Percentiles rank a stretch among this genome's conserved stretches.
phyloP scores from a whole-genome alignment of 2,888 invertebrate genomes.

The Xylota segnis region DNA sequence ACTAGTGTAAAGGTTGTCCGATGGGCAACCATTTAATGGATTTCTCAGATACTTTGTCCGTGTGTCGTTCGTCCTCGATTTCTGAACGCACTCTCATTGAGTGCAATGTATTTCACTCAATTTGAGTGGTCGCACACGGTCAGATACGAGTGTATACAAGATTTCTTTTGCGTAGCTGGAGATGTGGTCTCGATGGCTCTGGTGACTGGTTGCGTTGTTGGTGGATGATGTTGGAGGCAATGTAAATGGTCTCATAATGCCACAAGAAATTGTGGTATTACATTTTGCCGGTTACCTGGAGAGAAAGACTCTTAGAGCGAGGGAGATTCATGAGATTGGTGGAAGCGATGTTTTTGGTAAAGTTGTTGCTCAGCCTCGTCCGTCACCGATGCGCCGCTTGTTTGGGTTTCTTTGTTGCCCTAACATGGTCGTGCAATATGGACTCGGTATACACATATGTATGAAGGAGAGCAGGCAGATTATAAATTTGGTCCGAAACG shows the following conservation, averaged over 20 bases:
- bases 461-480: conserved; percentile 65
- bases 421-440: conserved; percentile 65
- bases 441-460: conserved; percentile 39
- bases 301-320: conserved; percentile 43
- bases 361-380: conserved; percentile 59
- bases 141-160: neutral
- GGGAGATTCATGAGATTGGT: conserved; percentile 69
- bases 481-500: conserved; percentile 72
- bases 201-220: conserved; percentile 58
- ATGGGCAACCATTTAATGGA: conserved; percentile 54
- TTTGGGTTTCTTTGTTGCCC: conserved; percentile 58
- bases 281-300: conserved; percentile 65
- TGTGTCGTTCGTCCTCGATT: conserved; percentile 22
- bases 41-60: conserved; percentile 49
- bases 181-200: conserved; percentile 35
- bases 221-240: conserved; percentile 70
- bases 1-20: conserved; percentile 67
- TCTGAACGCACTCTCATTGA: conserved; percentile 69
- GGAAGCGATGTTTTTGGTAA: conserved; percentile 58
- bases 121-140: conserved; percentile 48
- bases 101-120: conserved; percentile 46
- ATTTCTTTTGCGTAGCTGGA: conserved; percentile 6
- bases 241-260: conserved; percentile 76
- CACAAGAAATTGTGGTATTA: conserved; percentile 75
- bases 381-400: conserved; percentile 28